Base-by-base conservation (phyloP, 2,113 vertebrate species). In the Panurus biarmicus region DNA sequence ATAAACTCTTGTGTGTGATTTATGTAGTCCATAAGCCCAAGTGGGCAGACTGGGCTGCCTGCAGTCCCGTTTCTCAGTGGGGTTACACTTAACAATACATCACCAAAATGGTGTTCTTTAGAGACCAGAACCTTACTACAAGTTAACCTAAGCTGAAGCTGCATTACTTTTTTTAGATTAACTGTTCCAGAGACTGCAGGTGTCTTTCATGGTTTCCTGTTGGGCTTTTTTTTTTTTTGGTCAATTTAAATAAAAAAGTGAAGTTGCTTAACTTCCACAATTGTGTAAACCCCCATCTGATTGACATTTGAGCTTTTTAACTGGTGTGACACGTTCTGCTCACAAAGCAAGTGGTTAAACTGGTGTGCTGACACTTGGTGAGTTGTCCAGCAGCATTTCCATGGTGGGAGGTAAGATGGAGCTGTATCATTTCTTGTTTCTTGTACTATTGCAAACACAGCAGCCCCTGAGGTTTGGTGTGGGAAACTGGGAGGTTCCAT, bases 181-280 rank as follows among this genome's bases (percentile, higher is more conserved):
- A 3, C 58, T 5, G 33, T 64, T 84, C 29, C 21, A 60, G 61
- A 44, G 3, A 31, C 12, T 22, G 70, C 64, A 95, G 72, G 70
- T 94, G 67, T 51, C 11, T 50, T 22, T 74, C 31, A 28, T 12
- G 10, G 35, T 81, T 95, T 93, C 93, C 78, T 95, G 81, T 60
- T n/a, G n/a, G n/a, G n/a, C n/a, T n/a, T n/a, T n/a, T n/a, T n/a
- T n/a, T n/a, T n/a, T n/a, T 60, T 26, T 8, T 22, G 67, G 54
- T 17, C 31, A 56, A 45, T 77, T 51, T 58, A 65, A 62, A 42
- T 60, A 36, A 35, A 85, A 91, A 77, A 87, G 29, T 12, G 84
- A 95, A 89, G 75, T 93, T 95, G 60, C 87, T 36, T 35, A 85
- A 95, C 93, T 96, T 97, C 96, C 87, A 38, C 48, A 40, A 76